Conservation (phyloP, 1,140 invertebrate species). For the Nebria ingens region DNA sequence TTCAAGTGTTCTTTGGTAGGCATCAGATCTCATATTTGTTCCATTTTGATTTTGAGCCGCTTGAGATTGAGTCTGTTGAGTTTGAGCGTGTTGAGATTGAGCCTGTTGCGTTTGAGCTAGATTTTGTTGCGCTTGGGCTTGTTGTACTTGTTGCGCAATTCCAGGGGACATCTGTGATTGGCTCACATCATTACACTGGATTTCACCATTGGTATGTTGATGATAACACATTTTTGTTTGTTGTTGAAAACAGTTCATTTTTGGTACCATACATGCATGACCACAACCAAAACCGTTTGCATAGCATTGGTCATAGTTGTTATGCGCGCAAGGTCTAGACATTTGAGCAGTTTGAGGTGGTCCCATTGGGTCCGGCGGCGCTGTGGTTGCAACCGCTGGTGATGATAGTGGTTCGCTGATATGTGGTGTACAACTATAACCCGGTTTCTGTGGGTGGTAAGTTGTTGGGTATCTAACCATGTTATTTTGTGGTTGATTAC, state of each 20-base stretch:
- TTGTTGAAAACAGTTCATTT: conserved; percentile 13
- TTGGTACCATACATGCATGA: not conserved
- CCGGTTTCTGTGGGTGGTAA: conserved; percentile 21
- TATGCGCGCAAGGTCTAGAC: conserved; percentile 36
- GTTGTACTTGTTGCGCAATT: conserved; percentile 16
- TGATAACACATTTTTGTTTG: conserved; percentile 32
- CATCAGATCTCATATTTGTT: conserved; percentile 63
- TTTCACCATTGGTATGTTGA: conserved; percentile 35
- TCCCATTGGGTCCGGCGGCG: conserved; percentile 37
- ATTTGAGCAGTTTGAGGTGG: conserved; percentile 41
- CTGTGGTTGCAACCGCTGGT: conserved; percentile 45
- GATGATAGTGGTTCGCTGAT: conserved; percentile 43
- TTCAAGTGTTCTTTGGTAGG: conserved; percentile 77
- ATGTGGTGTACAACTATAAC: conserved; percentile 21
- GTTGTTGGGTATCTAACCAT: conserved; percentile 27
- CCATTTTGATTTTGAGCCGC: conserved; percentile 15
- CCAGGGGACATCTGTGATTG: conserved; percentile 45
- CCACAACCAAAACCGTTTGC: conserved; percentile 13
- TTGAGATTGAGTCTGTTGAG: conserved; percentile 12
- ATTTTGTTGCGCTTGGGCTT: conserved; percentile 13
- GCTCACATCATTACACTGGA: conserved; percentile 55
- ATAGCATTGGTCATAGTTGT: conserved; percentile 21
- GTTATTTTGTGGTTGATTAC: conserved; percentile 15
- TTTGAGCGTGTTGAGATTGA: too few species aligned
- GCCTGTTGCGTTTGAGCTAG: conserved; percentile 9